Conservation (phyloP, 2,113 vertebrate species). For the Hystrix brachyura region DNA sequence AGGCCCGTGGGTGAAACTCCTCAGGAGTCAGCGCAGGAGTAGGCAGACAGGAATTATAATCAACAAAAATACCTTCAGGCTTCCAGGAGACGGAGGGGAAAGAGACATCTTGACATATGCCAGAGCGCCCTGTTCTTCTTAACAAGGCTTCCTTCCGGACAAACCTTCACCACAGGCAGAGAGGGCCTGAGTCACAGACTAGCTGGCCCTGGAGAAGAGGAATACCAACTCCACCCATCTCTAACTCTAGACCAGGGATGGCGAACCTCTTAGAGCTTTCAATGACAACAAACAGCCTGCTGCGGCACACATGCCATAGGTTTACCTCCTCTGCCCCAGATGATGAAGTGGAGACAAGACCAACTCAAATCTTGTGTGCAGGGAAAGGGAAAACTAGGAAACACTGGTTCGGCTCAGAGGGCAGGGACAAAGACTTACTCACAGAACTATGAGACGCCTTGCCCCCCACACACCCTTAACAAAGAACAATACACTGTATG, state of each 20-base stretch:
- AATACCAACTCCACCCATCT: background rate
- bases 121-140: background rate
- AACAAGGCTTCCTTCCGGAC: background rate
- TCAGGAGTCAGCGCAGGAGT: background rate
- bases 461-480: background rate
- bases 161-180: background rate
- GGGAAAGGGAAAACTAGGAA: background rate
- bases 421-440: background rate
- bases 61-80: background rate
- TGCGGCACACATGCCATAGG: background rate
- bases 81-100: background rate
- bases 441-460: background rate
- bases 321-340: background rate
- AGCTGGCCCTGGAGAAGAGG: too few relatives aligned
- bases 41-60: background rate
- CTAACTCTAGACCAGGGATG: background rate
- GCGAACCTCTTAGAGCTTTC: background rate
- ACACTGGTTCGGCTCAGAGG: background rate
- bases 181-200: background rate
- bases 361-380: background rate
- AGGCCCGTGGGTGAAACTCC: background rate
- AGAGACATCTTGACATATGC: background rate
- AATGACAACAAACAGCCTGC: background rate
- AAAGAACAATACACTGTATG: background rate
- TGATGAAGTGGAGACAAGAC: background rate